Percentiles rank a stretch among this genome's conserved stretches.
Conservation (phyloP, 2,797 vertebrate genomes). For the Cetoscarus ocellatus region DNA sequence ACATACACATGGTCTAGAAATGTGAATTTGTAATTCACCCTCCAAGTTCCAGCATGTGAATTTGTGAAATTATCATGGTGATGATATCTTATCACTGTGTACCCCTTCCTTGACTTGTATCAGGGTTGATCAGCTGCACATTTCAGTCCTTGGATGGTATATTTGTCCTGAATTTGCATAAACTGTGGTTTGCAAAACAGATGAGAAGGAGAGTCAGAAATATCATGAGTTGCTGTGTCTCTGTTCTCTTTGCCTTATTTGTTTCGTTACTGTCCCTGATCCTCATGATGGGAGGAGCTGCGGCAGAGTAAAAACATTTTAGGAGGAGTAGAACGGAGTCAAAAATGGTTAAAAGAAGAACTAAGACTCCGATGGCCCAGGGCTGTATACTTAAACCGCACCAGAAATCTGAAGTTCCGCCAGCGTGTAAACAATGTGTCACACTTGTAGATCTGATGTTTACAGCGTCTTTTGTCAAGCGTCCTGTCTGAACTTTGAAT, state of each 20-base stretch:
- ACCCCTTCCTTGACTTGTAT: background rate
- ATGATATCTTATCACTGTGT: constrained; percentile 11
- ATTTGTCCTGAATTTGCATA: constrained; percentile 9
- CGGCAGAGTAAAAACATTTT: background rate
- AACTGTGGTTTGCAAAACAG: constrained; percentile 5
- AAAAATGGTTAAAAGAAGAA: background rate
- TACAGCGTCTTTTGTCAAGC: too few relatives aligned
- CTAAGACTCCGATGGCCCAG: background rate
- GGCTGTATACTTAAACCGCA: constrained; percentile 18
- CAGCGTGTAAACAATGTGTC: constrained; percentile 2
- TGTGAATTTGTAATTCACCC: too few relatives aligned
- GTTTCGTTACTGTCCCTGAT: background rate
- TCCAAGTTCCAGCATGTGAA: too few relatives aligned
- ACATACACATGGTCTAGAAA: too few relatives aligned
- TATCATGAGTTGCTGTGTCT: background rate
- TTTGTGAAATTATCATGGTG: too few relatives aligned
- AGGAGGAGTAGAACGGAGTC: constrained; percentile 3
- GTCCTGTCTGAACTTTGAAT: too few relatives aligned
- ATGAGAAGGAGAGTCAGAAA: background rate
- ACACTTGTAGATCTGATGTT: too few relatives aligned
- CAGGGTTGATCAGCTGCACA: background rate
- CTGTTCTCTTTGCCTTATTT: background rate
- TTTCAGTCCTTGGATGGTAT: background rate
- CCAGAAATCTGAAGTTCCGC: background rate
- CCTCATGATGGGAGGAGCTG: background rate